Evolutionary conservation across 1,140 invertebrate species (phyloP).

Genomic region (Sminthurinus signatus): DNA sequence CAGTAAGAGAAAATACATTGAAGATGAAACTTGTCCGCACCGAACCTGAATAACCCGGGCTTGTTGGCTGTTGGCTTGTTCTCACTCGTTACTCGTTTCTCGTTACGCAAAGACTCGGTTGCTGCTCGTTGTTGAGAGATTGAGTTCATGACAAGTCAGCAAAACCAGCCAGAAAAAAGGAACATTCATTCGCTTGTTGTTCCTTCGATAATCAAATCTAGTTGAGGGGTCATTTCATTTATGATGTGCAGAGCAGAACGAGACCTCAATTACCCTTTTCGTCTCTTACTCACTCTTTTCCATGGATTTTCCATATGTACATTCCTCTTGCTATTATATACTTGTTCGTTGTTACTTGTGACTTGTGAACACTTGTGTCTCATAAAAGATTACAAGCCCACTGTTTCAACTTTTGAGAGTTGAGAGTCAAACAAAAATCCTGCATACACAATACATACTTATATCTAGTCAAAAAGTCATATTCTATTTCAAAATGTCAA

Average conservation of each 20-base stretch:
- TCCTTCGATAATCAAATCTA: conserved; percentile 26
- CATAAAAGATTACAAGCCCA: no score
- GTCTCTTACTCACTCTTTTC: conserved; percentile 7
- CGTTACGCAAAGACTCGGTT: no score
- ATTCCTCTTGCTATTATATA: background rate
- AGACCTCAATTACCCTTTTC: conserved; percentile 24
- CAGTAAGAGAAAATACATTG: no score
- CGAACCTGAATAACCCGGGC: conserved; percentile 36
- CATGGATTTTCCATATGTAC: no score
- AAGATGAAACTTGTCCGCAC: conserved; percentile 13
- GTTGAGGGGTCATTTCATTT: conserved; percentile 34
- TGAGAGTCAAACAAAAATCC: no score
- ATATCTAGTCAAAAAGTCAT: no score
- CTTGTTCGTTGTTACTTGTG: background rate
- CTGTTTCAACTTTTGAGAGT: no score
- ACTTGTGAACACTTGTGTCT: conserved; percentile 1
- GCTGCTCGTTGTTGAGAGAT: no score
- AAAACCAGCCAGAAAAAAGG: no score
- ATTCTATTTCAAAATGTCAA: no score
- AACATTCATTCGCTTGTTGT: background rate
- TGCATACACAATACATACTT: no score
- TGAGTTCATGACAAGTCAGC: conserved; percentile 5
- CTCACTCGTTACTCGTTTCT: conserved; percentile 18
- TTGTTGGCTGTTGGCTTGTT: conserved; percentile 18
- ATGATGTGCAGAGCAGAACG: conserved; percentile 29